Percentiles rank a stretch among this genome's conserved stretches.
Evolutionary conservation across 2,797 vertebrate species (phyloP).

Genomic region (Mergus octosetaceus): DNA sequence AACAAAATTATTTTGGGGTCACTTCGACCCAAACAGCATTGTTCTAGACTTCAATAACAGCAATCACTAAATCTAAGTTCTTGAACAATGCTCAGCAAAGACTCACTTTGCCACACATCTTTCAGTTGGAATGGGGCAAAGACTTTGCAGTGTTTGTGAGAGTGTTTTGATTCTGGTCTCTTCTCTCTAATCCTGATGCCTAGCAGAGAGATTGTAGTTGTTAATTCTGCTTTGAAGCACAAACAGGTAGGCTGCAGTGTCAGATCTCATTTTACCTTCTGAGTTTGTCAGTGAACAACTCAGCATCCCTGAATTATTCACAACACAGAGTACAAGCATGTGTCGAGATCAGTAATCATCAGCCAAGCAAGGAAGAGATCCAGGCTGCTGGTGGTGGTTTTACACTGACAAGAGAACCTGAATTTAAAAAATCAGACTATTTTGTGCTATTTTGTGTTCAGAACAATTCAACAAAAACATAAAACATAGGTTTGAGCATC

Average conservation of each 20-base stretch:
- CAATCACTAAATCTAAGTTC: neutral
- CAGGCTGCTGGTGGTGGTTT: constrained; percentile 22
- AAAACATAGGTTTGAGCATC: neutral
- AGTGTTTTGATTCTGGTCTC: neutral
- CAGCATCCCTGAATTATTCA: constrained; percentile 72
- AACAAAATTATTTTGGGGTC: neutral
- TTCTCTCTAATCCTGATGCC: neutral
- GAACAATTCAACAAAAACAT: constrained; percentile 33
- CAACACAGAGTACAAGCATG: constrained; percentile 34
- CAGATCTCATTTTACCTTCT: constrained; percentile 49
- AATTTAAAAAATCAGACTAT: constrained; percentile 26
- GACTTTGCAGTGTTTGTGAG: neutral
- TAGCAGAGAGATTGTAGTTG: neutral
- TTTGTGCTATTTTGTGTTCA: constrained; percentile 18
- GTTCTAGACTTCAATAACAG: neutral
- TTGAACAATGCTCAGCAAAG: neutral
- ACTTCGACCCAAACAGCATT: neutral
- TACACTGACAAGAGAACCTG: constrained; percentile 1
- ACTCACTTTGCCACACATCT: neutral
- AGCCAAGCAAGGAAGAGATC: constrained; percentile 32
- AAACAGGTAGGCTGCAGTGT: constrained; percentile 33
- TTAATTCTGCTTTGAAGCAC: constrained; percentile 38
- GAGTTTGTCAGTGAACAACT: constrained; percentile 54
- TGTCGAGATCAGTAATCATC: constrained; percentile 65
- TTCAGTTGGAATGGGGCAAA: neutral